Conservation (phyloP, 92 coral and sea anemone species). For the Plumapathes pennacea region DNA sequence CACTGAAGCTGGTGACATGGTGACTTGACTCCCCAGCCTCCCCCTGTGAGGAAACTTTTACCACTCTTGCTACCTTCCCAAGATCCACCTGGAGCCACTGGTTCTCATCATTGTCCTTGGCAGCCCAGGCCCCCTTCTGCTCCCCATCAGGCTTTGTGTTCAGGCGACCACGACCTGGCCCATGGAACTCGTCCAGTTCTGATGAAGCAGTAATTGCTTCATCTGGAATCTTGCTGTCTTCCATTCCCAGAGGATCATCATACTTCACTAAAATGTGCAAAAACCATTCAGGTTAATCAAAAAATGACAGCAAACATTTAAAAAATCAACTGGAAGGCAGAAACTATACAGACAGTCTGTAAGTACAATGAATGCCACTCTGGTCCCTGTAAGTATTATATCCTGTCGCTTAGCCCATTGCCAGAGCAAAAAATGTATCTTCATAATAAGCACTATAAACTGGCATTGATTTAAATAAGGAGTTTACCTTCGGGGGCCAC, state of each 20-base stretch:
- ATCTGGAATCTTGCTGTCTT: constrained; percentile 56
- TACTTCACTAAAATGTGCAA: constrained; percentile 27
- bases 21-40: constrained; percentile 56
- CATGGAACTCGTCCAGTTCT: constrained; percentile 66
- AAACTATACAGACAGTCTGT: not conserved
- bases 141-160: constrained; percentile 68
- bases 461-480: too few species aligned
- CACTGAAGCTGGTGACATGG: constrained; percentile 57
- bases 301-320: not conserved
- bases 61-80: constrained; percentile 52
- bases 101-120: constrained; percentile 62
- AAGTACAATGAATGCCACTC: too few species aligned
- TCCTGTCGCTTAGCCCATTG: too few species aligned
- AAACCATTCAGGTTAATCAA: not conserved
- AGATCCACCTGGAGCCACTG: constrained; percentile 82
- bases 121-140: constrained; percentile 78
- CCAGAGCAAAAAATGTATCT: too few species aligned
- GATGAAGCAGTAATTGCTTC: constrained; percentile 73
- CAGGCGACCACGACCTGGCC: constrained; percentile 64
- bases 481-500: too few species aligned
- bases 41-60: constrained; percentile 68
- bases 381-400: too few species aligned
- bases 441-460: too few species aligned
- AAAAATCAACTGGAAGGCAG: not conserved
- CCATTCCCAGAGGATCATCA: constrained; percentile 69